Conservation (phyloP, 1,140 invertebrate species). For the Wasmannia auropunctata region DNA sequence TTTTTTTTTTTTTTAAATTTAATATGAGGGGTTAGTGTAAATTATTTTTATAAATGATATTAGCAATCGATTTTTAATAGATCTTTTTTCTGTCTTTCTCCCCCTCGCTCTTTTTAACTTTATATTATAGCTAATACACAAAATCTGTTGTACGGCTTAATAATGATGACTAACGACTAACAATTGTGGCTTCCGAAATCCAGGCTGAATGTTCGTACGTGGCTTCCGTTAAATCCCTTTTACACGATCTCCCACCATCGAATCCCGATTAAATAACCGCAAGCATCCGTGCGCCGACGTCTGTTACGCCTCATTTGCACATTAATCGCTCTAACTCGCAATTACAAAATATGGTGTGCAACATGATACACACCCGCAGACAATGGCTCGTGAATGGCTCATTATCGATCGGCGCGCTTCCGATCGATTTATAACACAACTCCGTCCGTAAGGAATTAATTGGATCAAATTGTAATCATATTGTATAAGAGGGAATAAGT, state of each 20-base stretch:
- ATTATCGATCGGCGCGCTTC: not conserved
- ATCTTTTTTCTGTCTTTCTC: not conserved
- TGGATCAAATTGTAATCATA: not conserved
- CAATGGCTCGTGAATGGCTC: not conserved
- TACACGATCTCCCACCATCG: not conserved
- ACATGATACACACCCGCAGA: not conserved
- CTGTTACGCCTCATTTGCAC: conserved; percentile 64
- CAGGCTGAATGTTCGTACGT: not conserved
- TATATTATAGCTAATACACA: not conserved
- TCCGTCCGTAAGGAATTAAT: not conserved
- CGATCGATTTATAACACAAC: not conserved
- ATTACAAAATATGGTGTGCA: conserved; percentile 54
- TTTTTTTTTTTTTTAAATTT: no score
- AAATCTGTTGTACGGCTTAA: not conserved
- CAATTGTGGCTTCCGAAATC: conserved; percentile 12
- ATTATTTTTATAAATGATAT: not conserved
- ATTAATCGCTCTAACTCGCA: conserved; percentile 54
- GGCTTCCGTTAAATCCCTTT: conserved; percentile 28
- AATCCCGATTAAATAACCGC: conserved; percentile 51
- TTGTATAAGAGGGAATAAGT: not conserved
- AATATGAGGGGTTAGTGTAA: no score
- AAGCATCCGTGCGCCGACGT: not conserved
- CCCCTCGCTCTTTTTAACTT: not conserved
- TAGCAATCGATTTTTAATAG: conserved; percentile 5
- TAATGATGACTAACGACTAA: conserved; percentile 8